These are phyloP conservation scores for Tetraneura akinire DNA, from an alignment of 1,140 invertebrate species.

Conservation along the genomic window DNA sequence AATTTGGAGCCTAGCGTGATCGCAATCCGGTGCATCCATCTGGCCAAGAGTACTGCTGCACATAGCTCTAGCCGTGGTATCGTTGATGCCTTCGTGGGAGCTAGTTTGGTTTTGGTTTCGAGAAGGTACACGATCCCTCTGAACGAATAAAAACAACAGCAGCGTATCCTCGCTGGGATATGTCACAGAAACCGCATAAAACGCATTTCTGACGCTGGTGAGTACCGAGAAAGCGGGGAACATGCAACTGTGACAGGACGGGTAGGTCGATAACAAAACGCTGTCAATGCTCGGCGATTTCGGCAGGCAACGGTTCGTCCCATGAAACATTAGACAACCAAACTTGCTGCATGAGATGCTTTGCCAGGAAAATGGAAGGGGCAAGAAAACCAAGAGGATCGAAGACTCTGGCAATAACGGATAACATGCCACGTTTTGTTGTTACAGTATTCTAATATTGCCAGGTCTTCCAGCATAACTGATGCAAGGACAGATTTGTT, in stretches of 20 bases:
- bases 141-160: not conserved
- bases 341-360: constrained; percentile 13
- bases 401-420: constrained; percentile 7
- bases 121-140: not conserved
- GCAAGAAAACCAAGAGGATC: constrained; percentile 6
- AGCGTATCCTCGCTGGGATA: not conserved
- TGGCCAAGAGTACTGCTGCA: constrained; percentile 56
- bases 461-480: not conserved
- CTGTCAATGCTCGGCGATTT: not conserved
- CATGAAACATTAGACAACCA: not conserved
- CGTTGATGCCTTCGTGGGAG: constrained; percentile 52
- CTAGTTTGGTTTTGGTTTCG: constrained; percentile 38
- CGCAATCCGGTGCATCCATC: not conserved
- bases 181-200: constrained; percentile 16
- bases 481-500: not conserved
- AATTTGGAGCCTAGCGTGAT: not conserved
- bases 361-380: not conserved
- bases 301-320: constrained; percentile 1
- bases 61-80: constrained; percentile 58
- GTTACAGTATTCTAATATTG: not conserved
- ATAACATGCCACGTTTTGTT: constrained; percentile 27
- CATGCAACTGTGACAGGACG: not conserved
- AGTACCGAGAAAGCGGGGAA: not conserved
- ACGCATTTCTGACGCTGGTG: not conserved
- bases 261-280: not conserved